Base-by-base conservation (phyloP, 2,113 vertebrate species). In the Macquaria ambigua region DNA sequence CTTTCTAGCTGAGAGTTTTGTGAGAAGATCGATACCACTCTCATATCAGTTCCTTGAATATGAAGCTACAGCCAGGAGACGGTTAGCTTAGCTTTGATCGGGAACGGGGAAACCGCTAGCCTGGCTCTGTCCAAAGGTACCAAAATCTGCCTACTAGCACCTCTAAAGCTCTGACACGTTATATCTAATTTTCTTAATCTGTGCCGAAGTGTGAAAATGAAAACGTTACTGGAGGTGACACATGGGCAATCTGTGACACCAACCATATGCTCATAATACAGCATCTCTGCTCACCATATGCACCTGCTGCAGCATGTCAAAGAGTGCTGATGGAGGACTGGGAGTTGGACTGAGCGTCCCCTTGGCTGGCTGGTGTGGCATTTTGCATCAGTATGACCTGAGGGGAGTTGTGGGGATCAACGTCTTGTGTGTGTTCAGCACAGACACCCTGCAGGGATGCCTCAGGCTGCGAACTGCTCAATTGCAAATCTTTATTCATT, bases 371-470 rank as follows among this genome's bases (percentile, higher is more conserved):
- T 58, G 52, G 0, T 37, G 63, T 55, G 31, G 59, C 39, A 14
- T 66, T 84, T 88, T 76, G 50, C 77, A 69, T 77, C 70, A 70
- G 74, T 72, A 0, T 0, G 25, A 78, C 74, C 74, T 74, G 74
- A 85, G 80, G 85, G 70, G 12, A 71, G 48, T 55, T 69, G 11
- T 58, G 21, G 52, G 74, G 43, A 83, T 74, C 50, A 34, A 3
- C 7, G 16, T 71, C 34, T 50, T 68, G 43, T 81, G 48, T 89
- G 81, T 86, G 86, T 85, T 82, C 63, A 74, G 74, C n/a, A 62
- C 58, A 78, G 82, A 77, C 50, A 0, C 61, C 77, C 80, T 84
- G 80, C 79, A 76, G 85, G 4, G 43, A 52, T 10, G 79, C 90
- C 78, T 88, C 70, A 48, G 74, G 89, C 80, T 82, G 59, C 67